Evolutionary conservation across 2,797 vertebrate species (phyloP).

Genomic region (Muraenolepis orangiensis): DNA sequence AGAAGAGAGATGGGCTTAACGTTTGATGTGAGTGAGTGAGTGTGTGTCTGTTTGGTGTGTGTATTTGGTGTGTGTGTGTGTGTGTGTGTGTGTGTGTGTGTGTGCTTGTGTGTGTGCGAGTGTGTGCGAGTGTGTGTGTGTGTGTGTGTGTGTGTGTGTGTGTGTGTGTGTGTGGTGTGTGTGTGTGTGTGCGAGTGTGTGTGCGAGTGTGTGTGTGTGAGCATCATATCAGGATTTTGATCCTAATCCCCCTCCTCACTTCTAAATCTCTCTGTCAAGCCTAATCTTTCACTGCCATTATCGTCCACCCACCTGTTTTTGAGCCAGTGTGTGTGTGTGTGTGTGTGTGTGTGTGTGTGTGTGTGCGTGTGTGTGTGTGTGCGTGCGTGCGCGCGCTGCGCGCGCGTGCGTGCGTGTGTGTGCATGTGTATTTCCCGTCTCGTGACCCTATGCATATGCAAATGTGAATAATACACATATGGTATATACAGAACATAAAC

Average conservation of each 20-base stretch:
- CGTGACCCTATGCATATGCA: background rate
- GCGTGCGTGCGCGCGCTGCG: background rate
- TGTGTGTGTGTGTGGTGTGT: constrained; percentile 22
- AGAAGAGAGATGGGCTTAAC: background rate
- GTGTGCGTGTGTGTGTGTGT: background rate
- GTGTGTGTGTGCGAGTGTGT: constrained; percentile 7
- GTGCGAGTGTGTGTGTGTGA: background rate
- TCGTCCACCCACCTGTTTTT: constrained; percentile 9
- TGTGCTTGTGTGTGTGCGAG: background rate
- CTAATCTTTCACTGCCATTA: constrained; percentile 31
- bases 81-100: background rate
- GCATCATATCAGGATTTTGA: constrained; percentile 19
- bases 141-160: background rate
- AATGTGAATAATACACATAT: background rate
- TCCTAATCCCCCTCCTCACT: constrained; percentile 36
- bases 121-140: background rate
- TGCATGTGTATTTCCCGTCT: background rate
- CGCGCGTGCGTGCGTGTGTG: background rate
- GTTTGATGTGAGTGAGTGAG: background rate
- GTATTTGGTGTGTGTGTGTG: constrained; percentile 3
- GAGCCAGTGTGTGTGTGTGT: background rate
- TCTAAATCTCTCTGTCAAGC: constrained; percentile 46
- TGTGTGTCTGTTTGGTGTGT: background rate
- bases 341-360: background rate
- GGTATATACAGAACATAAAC: background rate